These are phyloP conservation scores for Arctocebus calabarensis DNA, from an alignment of 2,797 vertebrate genomes.

Conservation along the genomic window DNA sequence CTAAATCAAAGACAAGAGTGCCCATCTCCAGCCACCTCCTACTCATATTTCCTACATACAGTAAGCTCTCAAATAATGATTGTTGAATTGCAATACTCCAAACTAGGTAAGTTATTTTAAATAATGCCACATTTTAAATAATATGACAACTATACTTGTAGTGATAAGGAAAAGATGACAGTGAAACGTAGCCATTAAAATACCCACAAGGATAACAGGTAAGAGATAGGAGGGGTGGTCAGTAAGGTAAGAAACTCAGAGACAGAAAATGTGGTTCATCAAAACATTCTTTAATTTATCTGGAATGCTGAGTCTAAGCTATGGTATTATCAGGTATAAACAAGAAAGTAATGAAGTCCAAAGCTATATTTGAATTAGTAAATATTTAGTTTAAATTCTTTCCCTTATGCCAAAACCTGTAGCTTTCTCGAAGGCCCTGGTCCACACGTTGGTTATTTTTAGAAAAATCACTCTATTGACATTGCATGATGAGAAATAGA, in stretches of 20 bases:
- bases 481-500: background rate
- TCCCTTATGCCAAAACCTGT: background rate
- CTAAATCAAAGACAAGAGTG: background rate
- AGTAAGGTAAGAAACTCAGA: background rate
- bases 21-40: background rate
- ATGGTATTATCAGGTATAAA: background rate
- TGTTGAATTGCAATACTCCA: background rate
- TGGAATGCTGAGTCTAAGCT: background rate
- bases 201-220: background rate
- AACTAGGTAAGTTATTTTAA: background rate
- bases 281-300: background rate
- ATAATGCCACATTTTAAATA: constrained; percentile 26
- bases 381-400: background rate
- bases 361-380: constrained; percentile 8
- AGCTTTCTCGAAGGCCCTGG: background rate
- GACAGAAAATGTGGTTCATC: background rate
- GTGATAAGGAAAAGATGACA: background rate
- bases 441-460: background rate
- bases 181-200: background rate
- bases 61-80: background rate
- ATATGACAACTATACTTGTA: background rate
- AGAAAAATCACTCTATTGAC: background rate
- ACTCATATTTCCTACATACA: background rate
- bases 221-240: background rate
- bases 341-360: background rate